Base-by-base conservation (phyloP, 1,140 invertebrate species). In the Lerema accius region DNA sequence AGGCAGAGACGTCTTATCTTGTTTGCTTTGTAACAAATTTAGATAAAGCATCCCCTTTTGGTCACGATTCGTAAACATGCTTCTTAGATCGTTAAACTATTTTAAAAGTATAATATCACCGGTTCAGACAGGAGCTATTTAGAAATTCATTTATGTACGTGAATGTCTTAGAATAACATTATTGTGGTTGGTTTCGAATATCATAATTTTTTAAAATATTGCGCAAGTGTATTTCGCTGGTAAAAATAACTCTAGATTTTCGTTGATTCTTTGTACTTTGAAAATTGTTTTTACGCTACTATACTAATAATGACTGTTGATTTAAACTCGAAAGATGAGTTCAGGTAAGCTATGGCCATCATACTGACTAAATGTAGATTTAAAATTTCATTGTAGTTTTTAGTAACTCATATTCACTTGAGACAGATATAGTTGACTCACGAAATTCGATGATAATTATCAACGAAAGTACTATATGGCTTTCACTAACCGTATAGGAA, bases 1-100 rank as follows among this genome's bases (percentile, higher is more conserved):
- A 59, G 59, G 59, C 61, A 66, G 45, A 69, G 48, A 69, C 63
- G 28, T 50, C 62, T 82, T 85, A 86, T 86, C 82, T 80, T 76
- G 75, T 79, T 77, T 65, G 61, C 61, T 65, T 73, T 53, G 65
- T 69, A 65, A 42, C 26, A 42, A 50, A 35, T 40, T 64, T 42
- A 42, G 19, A 56, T 64, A 50, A 64, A 49, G 15, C 35, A 59
- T 59, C 55, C 55, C 46, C 19, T 10, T 56, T 46, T 23, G 14
- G 55, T 58, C 32, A 58, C n/a, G 32, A 59, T 59, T 59, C 55
- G 13, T 59, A 37, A 1, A 48, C 26, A 48, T 16, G 28, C 3
- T 43, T 43, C 35, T 35, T 37, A 17, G 55, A 45, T 23, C 17
- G 42, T 46, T 16, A 49, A 49, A 13, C 7, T 37, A 37, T 37